A percentile compares a stretch with the other conserved stretches of the same genome.
Evolutionary conservation across 2,797 vertebrate genomes (phyloP).

Genomic region (Malurus splendens): DNA sequence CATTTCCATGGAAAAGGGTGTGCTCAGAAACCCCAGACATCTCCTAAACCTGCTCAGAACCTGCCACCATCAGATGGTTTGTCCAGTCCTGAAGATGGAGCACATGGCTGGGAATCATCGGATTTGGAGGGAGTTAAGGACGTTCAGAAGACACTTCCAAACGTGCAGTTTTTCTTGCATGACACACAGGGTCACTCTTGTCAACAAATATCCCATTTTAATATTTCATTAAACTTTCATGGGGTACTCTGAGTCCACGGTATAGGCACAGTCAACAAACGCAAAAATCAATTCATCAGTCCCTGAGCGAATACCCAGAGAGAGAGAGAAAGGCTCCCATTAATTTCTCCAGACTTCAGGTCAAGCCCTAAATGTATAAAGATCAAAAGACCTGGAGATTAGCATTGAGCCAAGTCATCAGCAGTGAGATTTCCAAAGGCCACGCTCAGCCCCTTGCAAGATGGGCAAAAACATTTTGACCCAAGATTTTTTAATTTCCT

Average conservation of each 20-base stretch:
- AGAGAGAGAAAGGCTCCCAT: constrained; percentile 31
- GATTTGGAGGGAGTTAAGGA: background rate
- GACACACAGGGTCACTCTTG: constrained; percentile 53
- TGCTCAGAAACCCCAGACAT: background rate
- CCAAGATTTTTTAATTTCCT: background rate
- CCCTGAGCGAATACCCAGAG: constrained; percentile 23
- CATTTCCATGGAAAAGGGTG: background rate
- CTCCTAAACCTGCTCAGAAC: background rate
- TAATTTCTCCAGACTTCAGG: constrained; percentile 36
- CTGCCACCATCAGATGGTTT: background rate
- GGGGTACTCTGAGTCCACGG: background rate
- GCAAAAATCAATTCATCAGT: constrained; percentile 52
- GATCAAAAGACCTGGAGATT: constrained; percentile 45
- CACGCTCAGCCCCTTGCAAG: background rate
- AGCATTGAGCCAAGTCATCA: constrained; percentile 27
- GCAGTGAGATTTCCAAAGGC: constrained; percentile 24
- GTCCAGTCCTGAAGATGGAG: constrained; percentile 3
- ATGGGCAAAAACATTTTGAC: background rate
- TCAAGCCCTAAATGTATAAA: constrained; percentile 44
- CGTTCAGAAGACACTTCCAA: background rate
- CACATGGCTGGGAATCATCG: background rate
- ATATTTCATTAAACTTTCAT: constrained; percentile 60
- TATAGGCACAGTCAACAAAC: constrained; percentile 22
- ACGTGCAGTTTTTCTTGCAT: constrained; percentile 23
- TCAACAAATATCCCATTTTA: constrained; percentile 44